Percentiles rank a stretch among this genome's conserved stretches.
These are phyloP conservation scores for Marcusenius ussheri DNA, from an alignment of 2,113 vertebrate genomes.

Conservation along the genomic window DNA sequence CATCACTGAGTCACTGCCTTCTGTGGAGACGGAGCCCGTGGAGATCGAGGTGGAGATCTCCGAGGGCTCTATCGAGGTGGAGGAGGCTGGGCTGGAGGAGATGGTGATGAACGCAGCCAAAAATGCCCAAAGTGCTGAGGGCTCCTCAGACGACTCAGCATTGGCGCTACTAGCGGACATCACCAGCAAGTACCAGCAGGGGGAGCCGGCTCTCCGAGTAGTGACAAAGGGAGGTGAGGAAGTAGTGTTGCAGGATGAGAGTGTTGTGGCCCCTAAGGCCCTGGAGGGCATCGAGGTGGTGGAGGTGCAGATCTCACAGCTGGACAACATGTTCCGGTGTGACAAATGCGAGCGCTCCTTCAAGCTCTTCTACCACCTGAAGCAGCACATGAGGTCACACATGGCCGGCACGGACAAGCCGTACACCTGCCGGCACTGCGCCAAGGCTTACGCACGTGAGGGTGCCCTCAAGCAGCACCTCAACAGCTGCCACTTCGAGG, in stretches of 20 bases:
- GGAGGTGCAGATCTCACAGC: slow-evolving; percentile 94
- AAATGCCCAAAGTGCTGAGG: slow-evolving; percentile 67
- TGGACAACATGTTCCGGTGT: slow-evolving; percentile 91
- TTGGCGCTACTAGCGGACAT: slow-evolving; percentile 92
- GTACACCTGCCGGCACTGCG: slow-evolving; percentile 84
- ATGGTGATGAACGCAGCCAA: slow-evolving; percentile 71
- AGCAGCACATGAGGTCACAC: slow-evolving; percentile 95
- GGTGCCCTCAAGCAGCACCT: slow-evolving; percentile 92
- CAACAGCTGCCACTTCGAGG: slow-evolving; percentile 81
- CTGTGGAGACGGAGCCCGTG: slow-evolving; percentile 69
- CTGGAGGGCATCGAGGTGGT: slow-evolving; percentile 91
- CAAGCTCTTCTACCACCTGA: slow-evolving; percentile 97
- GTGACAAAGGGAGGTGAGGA: slow-evolving; percentile 47
- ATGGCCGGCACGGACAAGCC: slow-evolving; percentile 62
- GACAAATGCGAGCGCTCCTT: slow-evolving; percentile 90
- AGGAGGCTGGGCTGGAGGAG: slow-evolving; percentile 69
- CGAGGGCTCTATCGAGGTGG: slow-evolving; percentile 71
- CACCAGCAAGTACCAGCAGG: slow-evolving; percentile 95
- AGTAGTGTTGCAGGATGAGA: slow-evolving; percentile 70
- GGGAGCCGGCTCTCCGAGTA: slow-evolving; percentile 56
- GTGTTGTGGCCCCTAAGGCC: slow-evolving; percentile 76
- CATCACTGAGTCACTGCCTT: slow-evolving; percentile 80
- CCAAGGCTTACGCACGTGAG: slow-evolving; percentile 90
- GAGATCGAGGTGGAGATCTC: slow-evolving; percentile 84
- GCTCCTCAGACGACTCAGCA: slow-evolving; percentile 82